Base-by-base conservation (phyloP, 2,888 invertebrate genomes). In the Caenorhabditis macrosperma region DNA sequence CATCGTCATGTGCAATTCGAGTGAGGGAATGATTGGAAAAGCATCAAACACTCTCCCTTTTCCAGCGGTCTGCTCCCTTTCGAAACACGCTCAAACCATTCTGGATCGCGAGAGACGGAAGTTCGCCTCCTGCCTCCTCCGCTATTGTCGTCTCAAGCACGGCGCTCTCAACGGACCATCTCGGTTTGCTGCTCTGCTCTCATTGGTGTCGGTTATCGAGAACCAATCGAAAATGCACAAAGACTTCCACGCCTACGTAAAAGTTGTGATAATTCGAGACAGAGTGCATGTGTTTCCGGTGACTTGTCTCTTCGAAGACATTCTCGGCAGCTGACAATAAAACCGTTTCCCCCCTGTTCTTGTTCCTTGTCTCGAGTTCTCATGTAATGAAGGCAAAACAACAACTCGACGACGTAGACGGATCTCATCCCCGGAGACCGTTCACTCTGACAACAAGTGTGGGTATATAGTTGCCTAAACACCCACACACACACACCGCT, bases 11-110 rank as follows among this genome's bases (percentile, higher is more conserved):
- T 60, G 60, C 30, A 60, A 60, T 46, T 30, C 60, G 28, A 28
- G 60, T 60, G 24, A 26, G 15, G 2, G n/a, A n/a, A n/a, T 28
- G n/a, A 26, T 24, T 24, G 9, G 12, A 30, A 55, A 3, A n/a
- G 5, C 15, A 12, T 38, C 3, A 57, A 2, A 15, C 2, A 9
- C 20, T 6, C n/a, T 12, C 10, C 28, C 9, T n/a, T 2, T 59
- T 63, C 15, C 50, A 63, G 63, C 63, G 3, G 50, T 63, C 10
- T 28, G 10, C 3, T n/a, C 10, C 15, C 50, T 63, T 3, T 63
- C 63, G 20, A 2, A 1, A 0, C 12, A 22, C 4, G 35, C 63
- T 10, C 63, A 63, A 63, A 0, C 24, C 6, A n/a, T 50, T 15
- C 22, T 63, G 12, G 20, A 17, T 7, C 2, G 10, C 4, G 48